Evolutionary conservation across 1,140 invertebrate genomes (phyloP).

Genomic region (Ostrea denselamellosa): DNA sequence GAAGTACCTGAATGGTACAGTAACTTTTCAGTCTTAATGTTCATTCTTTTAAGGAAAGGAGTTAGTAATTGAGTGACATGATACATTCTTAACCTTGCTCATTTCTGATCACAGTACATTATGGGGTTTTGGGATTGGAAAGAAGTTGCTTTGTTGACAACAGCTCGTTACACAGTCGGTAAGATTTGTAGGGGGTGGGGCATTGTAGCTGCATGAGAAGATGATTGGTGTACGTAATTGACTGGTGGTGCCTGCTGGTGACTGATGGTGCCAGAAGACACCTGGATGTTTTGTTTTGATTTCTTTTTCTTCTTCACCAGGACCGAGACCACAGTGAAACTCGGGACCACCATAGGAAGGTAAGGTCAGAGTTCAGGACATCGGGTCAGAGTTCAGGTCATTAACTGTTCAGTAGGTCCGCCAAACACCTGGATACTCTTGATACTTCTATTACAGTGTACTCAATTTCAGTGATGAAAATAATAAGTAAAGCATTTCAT

Average conservation of each 20-base stretch:
- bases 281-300: not conserved
- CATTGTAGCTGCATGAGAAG: not conserved
- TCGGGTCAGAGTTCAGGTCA: not conserved
- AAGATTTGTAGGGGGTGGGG: not conserved
- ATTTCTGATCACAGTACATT: no score
- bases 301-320: slow-evolving; percentile 43
- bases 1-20: no score
- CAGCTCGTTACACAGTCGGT: no score
- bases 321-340: slow-evolving; percentile 46
- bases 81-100: no score
- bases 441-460: no score
- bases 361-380: slow-evolving; percentile 42
- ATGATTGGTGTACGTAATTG: not conserved
- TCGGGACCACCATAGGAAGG: slow-evolving; percentile 41
- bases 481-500: no score
- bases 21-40: no score
- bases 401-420: not conserved
- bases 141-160: no score
- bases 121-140: no score
- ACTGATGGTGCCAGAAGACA: not conserved
- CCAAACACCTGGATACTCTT: not conserved
- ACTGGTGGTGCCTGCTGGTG: not conserved
- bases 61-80: no score
- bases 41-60: no score
- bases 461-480: no score